Conservation (phyloP, 2,113 vertebrate species). For the Ivindomyrus marchei region DNA sequence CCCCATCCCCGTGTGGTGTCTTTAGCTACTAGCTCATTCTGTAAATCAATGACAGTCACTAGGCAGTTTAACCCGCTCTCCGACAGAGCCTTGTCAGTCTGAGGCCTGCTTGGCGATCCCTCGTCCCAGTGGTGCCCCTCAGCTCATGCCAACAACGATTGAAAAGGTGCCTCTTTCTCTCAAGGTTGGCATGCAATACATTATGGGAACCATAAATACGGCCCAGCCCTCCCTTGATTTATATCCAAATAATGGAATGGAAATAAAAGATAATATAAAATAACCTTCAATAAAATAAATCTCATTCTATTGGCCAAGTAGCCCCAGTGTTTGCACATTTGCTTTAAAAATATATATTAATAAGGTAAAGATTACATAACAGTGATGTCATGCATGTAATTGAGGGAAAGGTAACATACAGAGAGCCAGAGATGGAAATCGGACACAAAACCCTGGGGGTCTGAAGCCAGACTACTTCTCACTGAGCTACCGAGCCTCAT, state of each 20-base stretch:
- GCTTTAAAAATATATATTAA: background rate
- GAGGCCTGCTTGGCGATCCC: background rate
- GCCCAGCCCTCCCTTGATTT: background rate
- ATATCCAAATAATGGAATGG: slow-evolving; percentile 16
- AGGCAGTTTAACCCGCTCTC: background rate
- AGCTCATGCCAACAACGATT: background rate
- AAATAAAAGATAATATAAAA: slow-evolving; percentile 17
- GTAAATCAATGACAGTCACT: background rate
- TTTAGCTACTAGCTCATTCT: background rate
- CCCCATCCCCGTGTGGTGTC: background rate
- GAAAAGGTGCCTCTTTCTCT: background rate
- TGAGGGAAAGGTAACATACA: background rate
- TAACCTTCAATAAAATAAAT: slow-evolving; percentile 14
- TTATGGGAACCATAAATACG: slow-evolving; percentile 13
- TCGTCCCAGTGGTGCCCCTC: background rate
- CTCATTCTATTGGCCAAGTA: background rate
- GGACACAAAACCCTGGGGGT: background rate
- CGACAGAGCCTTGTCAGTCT: background rate
- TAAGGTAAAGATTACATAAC: background rate
- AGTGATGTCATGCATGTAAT: background rate
- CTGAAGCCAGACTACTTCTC: background rate
- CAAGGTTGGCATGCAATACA: slow-evolving; percentile 15
- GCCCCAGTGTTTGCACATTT: background rate
- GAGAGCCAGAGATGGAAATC: background rate
- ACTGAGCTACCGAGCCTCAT: background rate